Conservation (phyloP, 2,113 vertebrate species). For the Arenaria interpres region DNA sequence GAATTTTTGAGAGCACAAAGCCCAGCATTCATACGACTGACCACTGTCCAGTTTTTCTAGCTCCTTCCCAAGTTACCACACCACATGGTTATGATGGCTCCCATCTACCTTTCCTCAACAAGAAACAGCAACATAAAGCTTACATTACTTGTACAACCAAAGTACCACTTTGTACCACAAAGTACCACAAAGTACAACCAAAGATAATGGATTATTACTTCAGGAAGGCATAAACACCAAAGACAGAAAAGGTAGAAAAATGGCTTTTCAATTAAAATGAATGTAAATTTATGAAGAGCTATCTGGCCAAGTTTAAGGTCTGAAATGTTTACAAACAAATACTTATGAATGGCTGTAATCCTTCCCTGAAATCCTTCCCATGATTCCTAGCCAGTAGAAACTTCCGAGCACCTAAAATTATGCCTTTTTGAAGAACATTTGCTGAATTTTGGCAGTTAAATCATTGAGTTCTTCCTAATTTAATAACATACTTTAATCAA, state of each 20-base stretch:
- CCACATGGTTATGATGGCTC: neutral
- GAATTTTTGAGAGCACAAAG: neutral
- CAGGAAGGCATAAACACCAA: neutral
- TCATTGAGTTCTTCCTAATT: neutral
- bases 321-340: neutral
- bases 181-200: too few species aligned
- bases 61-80: neutral
- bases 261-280: neutral
- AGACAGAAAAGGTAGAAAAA: neutral
- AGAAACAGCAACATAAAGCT: neutral
- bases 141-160: neutral
- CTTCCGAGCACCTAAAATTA: neutral
- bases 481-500: neutral
- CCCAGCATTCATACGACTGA: neutral
- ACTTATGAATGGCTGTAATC: neutral
- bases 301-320: neutral
- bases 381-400: accelerated
- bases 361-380: neutral
- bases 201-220: neutral
- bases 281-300: neutral
- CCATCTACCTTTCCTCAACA: neutral
- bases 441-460: neutral
- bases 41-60: neutral
- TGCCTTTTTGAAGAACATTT: neutral
- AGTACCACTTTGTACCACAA: too few species aligned